Percentiles rank a stretch among this genome's conserved stretches.
These are phyloP conservation scores for Xiphorhynchus elegans DNA, from an alignment of 2,113 vertebrate species.

Conservation along the genomic window DNA sequence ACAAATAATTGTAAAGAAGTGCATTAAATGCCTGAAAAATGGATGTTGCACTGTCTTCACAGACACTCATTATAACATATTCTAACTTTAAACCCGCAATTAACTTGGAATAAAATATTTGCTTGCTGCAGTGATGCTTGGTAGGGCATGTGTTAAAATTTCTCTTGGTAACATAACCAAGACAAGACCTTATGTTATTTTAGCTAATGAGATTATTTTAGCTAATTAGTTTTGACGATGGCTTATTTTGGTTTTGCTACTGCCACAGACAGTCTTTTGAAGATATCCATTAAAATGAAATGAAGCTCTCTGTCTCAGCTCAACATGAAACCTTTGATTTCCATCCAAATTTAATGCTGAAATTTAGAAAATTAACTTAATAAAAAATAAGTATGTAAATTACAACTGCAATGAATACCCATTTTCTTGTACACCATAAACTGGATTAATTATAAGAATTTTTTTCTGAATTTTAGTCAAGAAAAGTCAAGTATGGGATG, in stretches of 20 bases:
- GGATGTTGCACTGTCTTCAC: neutral
- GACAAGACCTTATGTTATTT: neutral
- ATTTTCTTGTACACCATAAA: neutral
- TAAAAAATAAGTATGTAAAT: neutral
- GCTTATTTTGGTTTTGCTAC: neutral
- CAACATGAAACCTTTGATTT: neutral
- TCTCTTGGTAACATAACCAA: neutral
- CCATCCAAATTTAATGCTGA: neutral
- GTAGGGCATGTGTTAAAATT: neutral
- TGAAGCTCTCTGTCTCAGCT: neutral
- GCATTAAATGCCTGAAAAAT: neutral
- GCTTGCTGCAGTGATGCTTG: neutral
- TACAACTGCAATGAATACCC: neutral
- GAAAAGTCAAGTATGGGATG: neutral
- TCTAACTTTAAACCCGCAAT: neutral
- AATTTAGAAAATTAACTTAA: neutral
- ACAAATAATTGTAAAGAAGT: neutral
- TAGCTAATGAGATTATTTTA: neutral
- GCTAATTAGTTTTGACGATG: neutral
- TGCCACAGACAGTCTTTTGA: neutral
- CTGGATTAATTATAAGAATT: neutral
- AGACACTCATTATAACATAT: neutral
- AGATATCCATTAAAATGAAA: neutral
- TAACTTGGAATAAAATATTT: neutral
- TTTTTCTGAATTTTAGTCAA: neutral